These are phyloP conservation scores for Macquaria ambigua DNA, from an alignment of 2,113 vertebrate genomes.

Conservation along the genomic window DNA sequence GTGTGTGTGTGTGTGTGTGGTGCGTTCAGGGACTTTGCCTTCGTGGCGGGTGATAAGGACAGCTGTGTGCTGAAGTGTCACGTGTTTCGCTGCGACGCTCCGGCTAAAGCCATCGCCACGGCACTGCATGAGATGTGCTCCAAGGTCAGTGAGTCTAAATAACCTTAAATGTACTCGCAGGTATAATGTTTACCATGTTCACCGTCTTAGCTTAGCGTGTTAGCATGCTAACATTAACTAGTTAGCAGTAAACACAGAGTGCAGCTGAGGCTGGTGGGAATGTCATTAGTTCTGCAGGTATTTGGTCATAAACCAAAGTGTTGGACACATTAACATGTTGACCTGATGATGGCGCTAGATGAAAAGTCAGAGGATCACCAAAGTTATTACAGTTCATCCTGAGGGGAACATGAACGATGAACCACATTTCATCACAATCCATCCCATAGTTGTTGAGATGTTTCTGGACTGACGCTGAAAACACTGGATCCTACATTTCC, in stretches of 20 bases:
- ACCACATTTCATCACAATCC: no score
- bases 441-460: no score
- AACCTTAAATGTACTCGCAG: neutral
- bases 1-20: slow-evolving; percentile 21
- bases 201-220: neutral
- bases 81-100: slow-evolving; percentile 94
- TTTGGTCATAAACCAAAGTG: no score
- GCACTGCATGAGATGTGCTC: slow-evolving; percentile 94
- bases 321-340: no score
- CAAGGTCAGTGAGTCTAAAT: slow-evolving; percentile 84
- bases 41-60: slow-evolving; percentile 96
- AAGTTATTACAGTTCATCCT: no score
- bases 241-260: no score
- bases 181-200: neutral
- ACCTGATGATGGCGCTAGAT: no score
- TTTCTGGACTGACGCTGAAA: no score
- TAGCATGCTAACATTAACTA: neutral
- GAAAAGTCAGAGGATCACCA: no score
- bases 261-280: no score
- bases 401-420: no score
- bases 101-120: slow-evolving; percentile 93
- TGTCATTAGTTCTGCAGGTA: neutral
- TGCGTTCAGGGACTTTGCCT: slow-evolving; percentile 92
- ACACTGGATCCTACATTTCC: no score
- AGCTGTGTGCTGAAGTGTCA: slow-evolving; percentile 97